Conservation (phyloP, 2,888 invertebrate species). For the Phyto melanocephala region DNA sequence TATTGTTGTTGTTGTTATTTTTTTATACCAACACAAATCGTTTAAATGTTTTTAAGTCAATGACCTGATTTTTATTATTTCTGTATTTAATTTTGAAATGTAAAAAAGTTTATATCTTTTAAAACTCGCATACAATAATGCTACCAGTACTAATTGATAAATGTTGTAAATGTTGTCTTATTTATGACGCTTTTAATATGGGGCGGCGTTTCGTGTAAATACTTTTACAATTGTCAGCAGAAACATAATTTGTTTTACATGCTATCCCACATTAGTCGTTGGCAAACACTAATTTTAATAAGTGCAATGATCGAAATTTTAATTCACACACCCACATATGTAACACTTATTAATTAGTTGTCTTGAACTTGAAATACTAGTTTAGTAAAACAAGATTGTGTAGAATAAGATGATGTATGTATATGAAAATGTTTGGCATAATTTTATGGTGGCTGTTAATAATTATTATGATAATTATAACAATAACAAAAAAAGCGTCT, state of each 20-base stretch:
- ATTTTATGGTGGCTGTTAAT: background rate
- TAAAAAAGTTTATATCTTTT: background rate
- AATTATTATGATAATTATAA: background rate
- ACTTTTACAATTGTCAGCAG: background rate
- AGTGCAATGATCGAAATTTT: slow-evolving; percentile 48
- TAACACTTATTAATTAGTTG: slow-evolving; percentile 29
- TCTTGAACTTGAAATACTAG: slow-evolving; percentile 50
- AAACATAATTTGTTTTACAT: too few relatives aligned
- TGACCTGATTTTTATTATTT: slow-evolving; percentile 31
- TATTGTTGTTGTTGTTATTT: background rate
- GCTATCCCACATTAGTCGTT: background rate
- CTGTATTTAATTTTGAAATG: slow-evolving; percentile 11
- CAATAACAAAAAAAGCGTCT: too few relatives aligned
- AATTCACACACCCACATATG: slow-evolving; percentile 36
- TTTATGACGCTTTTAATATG: background rate
- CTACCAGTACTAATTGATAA: slow-evolving; percentile 8
- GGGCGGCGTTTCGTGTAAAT: slow-evolving; percentile 19
- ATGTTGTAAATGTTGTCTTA: slow-evolving; percentile 14
- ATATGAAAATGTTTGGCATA: background rate
- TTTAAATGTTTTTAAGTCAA: slow-evolving; percentile 49
- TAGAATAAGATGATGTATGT: too few relatives aligned
- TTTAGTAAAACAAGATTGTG: too few relatives aligned
- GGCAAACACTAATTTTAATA: background rate
- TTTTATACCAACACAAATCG: slow-evolving; percentile 37
- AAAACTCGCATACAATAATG: background rate